Evolutionary conservation across 2,888 invertebrate species (phyloP).

Genomic region (Synergus japonicus): DNA sequence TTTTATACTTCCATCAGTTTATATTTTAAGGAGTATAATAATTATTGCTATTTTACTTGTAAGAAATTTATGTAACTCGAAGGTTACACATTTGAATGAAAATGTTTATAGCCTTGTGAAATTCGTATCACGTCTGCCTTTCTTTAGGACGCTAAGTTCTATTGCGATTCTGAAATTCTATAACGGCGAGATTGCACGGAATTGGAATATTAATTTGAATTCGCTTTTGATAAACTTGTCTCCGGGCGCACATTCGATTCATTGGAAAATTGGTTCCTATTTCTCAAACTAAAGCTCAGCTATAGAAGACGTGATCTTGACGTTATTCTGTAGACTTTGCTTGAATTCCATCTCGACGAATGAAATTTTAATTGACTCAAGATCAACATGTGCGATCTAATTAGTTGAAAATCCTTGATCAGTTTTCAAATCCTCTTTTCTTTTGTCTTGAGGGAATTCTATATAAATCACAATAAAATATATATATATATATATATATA

Average conservation of each 20-base stretch:
- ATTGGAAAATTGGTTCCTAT: constrained; percentile 39
- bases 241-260: constrained; percentile 33
- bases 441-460: neutral
- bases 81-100: constrained; percentile 9
- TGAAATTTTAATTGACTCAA: constrained; percentile 7
- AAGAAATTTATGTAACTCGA: neutral
- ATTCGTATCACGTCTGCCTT: constrained; percentile 23
- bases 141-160: constrained; percentile 35
- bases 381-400: neutral
- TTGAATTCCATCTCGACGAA: neutral
- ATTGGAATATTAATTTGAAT: constrained; percentile 41
- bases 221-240: constrained; percentile 42
- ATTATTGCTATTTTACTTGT: too few relatives aligned
- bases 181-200: constrained; percentile 36
- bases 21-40: too few relatives aligned
- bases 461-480: too few relatives aligned
- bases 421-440: neutral
- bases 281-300: constrained; percentile 26
- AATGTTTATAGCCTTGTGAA: constrained; percentile 27
- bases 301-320: constrained; percentile 23
- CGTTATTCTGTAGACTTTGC: constrained; percentile 31
- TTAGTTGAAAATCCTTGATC: neutral
- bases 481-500: too few relatives aligned
- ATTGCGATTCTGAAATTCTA: constrained; percentile 41
- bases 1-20: too few relatives aligned